Evolutionary conservation across 2,888 invertebrate genomes (phyloP).

Genomic region (Cheiracanthium punctorium): DNA sequence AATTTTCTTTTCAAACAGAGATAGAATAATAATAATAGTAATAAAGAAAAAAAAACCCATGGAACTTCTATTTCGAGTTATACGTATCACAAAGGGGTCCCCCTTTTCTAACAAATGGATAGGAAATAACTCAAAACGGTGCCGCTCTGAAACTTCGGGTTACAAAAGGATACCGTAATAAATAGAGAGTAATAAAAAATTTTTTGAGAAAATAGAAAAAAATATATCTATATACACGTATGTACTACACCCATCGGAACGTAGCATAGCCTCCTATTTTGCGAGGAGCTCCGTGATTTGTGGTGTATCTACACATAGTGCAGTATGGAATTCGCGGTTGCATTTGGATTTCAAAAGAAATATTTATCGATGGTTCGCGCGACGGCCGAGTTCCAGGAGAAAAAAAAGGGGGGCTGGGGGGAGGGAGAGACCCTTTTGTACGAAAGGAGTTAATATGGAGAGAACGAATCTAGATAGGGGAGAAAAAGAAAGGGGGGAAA

Average conservation of each 20-base stretch:
- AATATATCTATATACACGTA: no score
- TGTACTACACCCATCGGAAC: background rate
- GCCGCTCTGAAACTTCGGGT: slow-evolving; percentile 23
- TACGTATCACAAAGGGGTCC: slow-evolving; percentile 34
- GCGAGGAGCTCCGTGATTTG: slow-evolving; percentile 38
- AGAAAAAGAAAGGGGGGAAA: background rate
- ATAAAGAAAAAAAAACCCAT: background rate
- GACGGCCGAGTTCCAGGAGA: slow-evolving; percentile 21
- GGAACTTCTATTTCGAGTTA: slow-evolving; percentile 44
- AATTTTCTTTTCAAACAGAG: background rate
- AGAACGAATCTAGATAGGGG: background rate
- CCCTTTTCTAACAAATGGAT: slow-evolving; percentile 46
- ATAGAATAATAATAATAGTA: no score
- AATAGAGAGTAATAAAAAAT: slow-evolving; percentile 34
- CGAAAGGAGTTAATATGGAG: slow-evolving; percentile 54
- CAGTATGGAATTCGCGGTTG: slow-evolving; percentile 40
- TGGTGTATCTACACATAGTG: slow-evolving; percentile 39
- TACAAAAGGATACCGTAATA: slow-evolving; percentile 60
- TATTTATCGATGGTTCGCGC: slow-evolving; percentile 62
- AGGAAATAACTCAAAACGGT: slow-evolving; percentile 53
- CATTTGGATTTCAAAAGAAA: slow-evolving; percentile 66
- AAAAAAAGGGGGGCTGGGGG: no score
- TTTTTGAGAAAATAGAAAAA: background rate
- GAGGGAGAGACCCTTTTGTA: slow-evolving; percentile 37
- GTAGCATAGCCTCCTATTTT: slow-evolving; percentile 40